Percentiles rank a stretch among this genome's conserved stretches.
Evolutionary conservation across 2,888 invertebrate genomes (phyloP).

Genomic region (Cryptosula pallasiana): DNA sequence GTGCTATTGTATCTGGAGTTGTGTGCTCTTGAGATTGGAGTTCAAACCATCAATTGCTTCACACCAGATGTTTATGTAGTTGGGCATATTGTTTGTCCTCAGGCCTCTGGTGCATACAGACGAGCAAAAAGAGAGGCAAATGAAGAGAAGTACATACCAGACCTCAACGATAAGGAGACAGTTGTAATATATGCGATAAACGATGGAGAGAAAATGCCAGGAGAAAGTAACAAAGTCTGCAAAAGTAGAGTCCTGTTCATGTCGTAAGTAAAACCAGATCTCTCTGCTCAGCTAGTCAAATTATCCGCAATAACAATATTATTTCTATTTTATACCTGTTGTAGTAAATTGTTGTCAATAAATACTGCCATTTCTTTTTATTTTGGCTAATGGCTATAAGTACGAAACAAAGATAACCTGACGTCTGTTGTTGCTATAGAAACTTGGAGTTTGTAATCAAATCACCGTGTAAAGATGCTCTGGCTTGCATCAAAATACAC

Average conservation of each 20-base stretch:
- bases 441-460: slow-evolving; percentile 21
- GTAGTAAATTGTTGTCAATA: no score
- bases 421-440: no score
- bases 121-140: neutral
- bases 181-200: slow-evolving; percentile 8
- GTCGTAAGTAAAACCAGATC: neutral
- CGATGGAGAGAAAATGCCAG: slow-evolving; percentile 21
- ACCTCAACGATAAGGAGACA: slow-evolving; percentile 7
- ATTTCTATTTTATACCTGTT: no score
- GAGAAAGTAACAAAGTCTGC: neutral
- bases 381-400: no score
- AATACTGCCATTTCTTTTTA: no score
- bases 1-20: neutral
- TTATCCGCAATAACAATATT: no score
- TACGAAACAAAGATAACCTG: no score
- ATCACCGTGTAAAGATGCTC: neutral
- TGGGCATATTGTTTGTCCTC: neutral
- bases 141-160: slow-evolving; percentile 6
- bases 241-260: slow-evolving; percentile 11
- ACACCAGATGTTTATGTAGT: no score
- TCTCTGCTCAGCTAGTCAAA: neutral
- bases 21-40: no score
- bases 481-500: slow-evolving; percentile 14
- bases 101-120: neutral
- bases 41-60: no score